Conservation (phyloP, 1,140 invertebrate species). For the Drosophila ambigua region DNA sequence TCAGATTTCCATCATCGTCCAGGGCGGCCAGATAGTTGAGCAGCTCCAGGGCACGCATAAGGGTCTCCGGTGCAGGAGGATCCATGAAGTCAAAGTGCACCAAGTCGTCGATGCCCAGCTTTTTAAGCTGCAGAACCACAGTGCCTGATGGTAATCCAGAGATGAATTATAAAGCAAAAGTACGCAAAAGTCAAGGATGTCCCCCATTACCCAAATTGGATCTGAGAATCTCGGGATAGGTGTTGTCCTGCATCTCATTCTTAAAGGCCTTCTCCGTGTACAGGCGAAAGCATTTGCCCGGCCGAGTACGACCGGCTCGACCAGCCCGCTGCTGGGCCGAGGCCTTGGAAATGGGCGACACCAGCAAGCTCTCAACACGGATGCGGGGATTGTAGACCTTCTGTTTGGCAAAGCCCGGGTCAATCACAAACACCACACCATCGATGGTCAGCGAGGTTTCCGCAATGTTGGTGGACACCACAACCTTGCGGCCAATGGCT, state of each 20-base stretch:
- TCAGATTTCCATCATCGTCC: slow-evolving; percentile 98
- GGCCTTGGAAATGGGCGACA: slow-evolving; percentile 99
- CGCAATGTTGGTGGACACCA: slow-evolving; percentile 99
- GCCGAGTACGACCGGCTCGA: slow-evolving; percentile 97
- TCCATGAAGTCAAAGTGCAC: slow-evolving; percentile 99
- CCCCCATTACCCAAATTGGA: slow-evolving; percentile 76
- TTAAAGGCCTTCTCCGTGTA: slow-evolving; percentile 99
- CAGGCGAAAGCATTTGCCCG: slow-evolving; percentile 99
- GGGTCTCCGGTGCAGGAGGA: slow-evolving; percentile 99
- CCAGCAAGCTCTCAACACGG: slow-evolving; percentile 97
- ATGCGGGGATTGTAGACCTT: slow-evolving; percentile 99
- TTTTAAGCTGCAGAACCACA: slow-evolving; percentile 99
- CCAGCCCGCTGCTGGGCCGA: slow-evolving; percentile 99
- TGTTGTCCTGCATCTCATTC: slow-evolving; percentile 99
- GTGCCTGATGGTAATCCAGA: slow-evolving; percentile 84
- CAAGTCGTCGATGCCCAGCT: slow-evolving; percentile 99
- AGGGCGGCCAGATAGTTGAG: slow-evolving; percentile 95
- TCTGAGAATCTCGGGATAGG: slow-evolving; percentile 98
- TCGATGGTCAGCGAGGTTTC: slow-evolving; percentile 99
- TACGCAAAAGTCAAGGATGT: no score
- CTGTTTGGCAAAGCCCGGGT: slow-evolving; percentile 99
- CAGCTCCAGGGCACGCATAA: slow-evolving; percentile 99
- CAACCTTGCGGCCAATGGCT: slow-evolving; percentile 97
- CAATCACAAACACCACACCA: slow-evolving; percentile 99
- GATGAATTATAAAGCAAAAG: neutral